Percentiles rank a stretch among this genome's conserved stretches.
Evolutionary conservation across 1,140 invertebrate genomes (phyloP).

Genomic region (Diorhabda sublineata): DNA sequence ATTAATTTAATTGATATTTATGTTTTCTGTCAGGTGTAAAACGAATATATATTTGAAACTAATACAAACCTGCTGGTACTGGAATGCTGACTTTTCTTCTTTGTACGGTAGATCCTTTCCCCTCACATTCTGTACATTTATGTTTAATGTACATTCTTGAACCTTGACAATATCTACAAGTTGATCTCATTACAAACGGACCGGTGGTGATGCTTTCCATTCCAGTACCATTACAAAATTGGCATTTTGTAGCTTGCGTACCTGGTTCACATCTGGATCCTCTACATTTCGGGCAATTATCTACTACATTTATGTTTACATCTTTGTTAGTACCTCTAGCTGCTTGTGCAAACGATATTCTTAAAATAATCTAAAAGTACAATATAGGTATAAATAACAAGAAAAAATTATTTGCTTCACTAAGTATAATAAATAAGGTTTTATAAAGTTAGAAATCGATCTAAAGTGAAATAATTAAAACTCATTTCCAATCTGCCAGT

Average conservation of each 20-base stretch:
- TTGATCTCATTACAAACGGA: conserved; percentile 95
- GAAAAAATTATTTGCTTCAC: too few relatives aligned
- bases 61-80: conserved; percentile 82
- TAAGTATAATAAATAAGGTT: too few relatives aligned
- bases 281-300: conserved; percentile 85
- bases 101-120: conserved; percentile 88
- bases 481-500: too few relatives aligned
- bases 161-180: conserved; percentile 91
- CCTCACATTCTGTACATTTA: conserved; percentile 90
- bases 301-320: conserved; percentile 85
- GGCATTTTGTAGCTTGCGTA: conserved; percentile 80
- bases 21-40: too few relatives aligned
- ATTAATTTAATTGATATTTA: too few relatives aligned
- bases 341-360: conserved; percentile 92
- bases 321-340: conserved; percentile 95
- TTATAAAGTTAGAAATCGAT: too few relatives aligned
- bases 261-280: conserved; percentile 84
- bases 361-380: conserved; percentile 69
- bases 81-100: conserved; percentile 86
- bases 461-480: too few relatives aligned
- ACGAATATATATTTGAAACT: too few relatives aligned
- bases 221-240: conserved; percentile 95
- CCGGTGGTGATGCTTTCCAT: conserved; percentile 89
- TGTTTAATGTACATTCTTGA: conserved; percentile 80
- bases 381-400: too few relatives aligned